phyloP scores from a whole-genome alignment of 1,140 invertebrate species.

The Venturia canescens region DNA sequence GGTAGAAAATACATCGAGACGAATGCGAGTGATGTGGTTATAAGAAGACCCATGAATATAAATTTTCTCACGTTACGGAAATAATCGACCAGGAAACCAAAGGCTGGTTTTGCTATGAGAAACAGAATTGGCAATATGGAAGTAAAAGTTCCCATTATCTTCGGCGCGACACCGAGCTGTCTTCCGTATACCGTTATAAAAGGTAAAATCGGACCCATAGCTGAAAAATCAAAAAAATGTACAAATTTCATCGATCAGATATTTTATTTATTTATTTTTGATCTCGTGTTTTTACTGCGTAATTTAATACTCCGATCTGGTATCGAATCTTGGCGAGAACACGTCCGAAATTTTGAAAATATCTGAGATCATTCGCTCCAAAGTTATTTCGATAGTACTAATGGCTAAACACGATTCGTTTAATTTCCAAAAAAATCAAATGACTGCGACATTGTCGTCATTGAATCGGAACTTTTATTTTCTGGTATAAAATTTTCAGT shows the following conservation, averaged over 20 bases:
- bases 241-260: neutral
- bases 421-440: no score
- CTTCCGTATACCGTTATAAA: constrained; percentile 86
- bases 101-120: constrained; percentile 84
- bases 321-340: no score
- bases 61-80: constrained; percentile 81
- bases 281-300: no score
- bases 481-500: no score
- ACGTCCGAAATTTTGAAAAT: no score
- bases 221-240: constrained; percentile 75
- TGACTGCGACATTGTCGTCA: no score
- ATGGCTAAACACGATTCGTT: no score
- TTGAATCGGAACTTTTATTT: no score
- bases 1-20: constrained; percentile 83
- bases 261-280: neutral
- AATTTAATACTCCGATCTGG: no score
- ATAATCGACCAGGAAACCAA: constrained; percentile 84
- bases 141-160: constrained; percentile 84
- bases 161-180: constrained; percentile 84
- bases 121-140: constrained; percentile 84
- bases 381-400: no score
- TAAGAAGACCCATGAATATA: constrained; percentile 83
- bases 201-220: constrained; percentile 86
- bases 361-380: no score
- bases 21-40: constrained; percentile 80